Evolutionary conservation across 2,113 vertebrate species (phyloP), one percentile per base, ranked within the genome.

Genomic region (Sebastes fasciatus): DNA sequence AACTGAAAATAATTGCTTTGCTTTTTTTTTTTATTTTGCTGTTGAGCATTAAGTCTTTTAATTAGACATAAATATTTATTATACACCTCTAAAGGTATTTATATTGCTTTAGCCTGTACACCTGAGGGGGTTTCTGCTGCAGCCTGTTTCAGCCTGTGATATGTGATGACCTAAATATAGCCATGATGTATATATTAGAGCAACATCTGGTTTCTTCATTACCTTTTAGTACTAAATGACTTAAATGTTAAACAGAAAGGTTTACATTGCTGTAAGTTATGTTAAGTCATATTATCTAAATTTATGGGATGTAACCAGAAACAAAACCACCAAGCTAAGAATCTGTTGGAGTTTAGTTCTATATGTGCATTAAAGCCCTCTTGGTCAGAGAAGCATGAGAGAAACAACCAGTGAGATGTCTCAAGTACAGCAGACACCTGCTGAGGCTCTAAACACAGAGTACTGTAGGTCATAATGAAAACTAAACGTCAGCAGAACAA

Each of bases 1-100:
- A 19, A 14, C 2, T 34, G 7, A 21, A 34, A 63, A 51, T 34
- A 45, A 57, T 14, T 21, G 1, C 19, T 2, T 2, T 1, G 19
- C 11, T 13, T 66, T n/a, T 16, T 71, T 34, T 23, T 16, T 17
- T 14, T 0, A 48, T 40, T 46, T 46, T 4, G 2, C 34, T 43
- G 42, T 4, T 5, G n/a, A 46, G 17, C 55, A 68, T 60, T 63
- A 51, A 52, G 42, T 46, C 43, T 64, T 51, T 80, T 52, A 49
- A 74, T 52, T 48, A 61, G 46, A 57, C 45, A 73, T 61, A 52
- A 19, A 64, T 70, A 80, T 54, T 42, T 64, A 85, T 26, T 55
- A 40, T 67, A 4, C 40, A 43, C 4, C 34, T 21, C 55, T 54
- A n/a, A 2, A 21, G 55, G 40, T 55, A 4, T 60, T 65, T 58